A percentile compares a stretch with the other conserved stretches of the same genome.
phyloP scores from a whole-genome alignment of 2,113 vertebrate genomes.

The Tauraco erythrolophus region DNA sequence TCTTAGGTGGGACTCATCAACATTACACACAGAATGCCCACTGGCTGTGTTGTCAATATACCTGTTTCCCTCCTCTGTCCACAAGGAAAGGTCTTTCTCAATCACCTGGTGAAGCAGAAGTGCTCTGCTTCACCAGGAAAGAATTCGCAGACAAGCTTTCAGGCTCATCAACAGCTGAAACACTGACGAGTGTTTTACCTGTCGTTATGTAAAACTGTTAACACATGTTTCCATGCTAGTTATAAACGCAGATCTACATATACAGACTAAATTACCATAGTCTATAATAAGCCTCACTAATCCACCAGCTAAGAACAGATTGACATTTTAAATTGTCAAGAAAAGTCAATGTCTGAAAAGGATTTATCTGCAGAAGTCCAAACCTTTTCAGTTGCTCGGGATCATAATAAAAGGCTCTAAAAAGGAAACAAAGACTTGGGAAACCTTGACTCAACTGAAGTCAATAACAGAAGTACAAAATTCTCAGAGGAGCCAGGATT shows the following conservation, averaged over 20 bases:
- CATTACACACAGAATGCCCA: conserved; percentile 23
- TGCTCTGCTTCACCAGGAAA: not conserved
- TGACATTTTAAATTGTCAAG: conserved; percentile 52
- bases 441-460: not conserved
- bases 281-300: conserved; percentile 40
- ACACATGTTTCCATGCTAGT: conserved; percentile 48
- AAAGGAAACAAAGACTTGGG: not conserved
- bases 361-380: conserved; percentile 13
- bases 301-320: conserved; percentile 15
- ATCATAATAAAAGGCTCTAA: not conserved
- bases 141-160: conserved; percentile 9
- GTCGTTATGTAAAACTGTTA: conserved; percentile 56
- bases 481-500: not conserved
- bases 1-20: conserved; percentile 38
- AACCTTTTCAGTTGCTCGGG: not conserved
- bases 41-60: conserved; percentile 34
- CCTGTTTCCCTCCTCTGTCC: conserved; percentile 29
- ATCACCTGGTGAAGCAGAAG: conserved; percentile 14
- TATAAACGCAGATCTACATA: conserved; percentile 6
- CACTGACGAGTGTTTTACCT: not conserved
- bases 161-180: not conserved
- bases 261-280: conserved; percentile 18
- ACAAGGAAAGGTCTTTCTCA: not conserved
- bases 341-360: not conserved
- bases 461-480: not conserved